Conservation (phyloP, 2,888 invertebrate genomes). For the Xanthostigma xanthostigma region DNA sequence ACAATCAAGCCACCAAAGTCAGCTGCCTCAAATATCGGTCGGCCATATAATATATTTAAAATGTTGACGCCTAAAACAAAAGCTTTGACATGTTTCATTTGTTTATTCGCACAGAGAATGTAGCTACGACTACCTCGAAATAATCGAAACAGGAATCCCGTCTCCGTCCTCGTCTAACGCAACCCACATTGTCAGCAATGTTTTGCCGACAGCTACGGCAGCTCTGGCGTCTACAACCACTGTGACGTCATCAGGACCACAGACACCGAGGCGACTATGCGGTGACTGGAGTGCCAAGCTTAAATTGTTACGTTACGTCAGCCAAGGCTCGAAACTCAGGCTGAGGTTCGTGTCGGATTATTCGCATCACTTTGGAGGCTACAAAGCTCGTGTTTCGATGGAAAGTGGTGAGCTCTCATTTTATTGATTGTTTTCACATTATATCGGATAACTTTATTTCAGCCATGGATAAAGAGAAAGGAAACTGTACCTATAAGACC, state of each 20-base stretch:
- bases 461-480: no score
- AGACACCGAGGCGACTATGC: constrained; percentile 40
- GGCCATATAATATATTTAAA: no score
- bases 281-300: constrained; percentile 69
- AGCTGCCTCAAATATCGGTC: no score
- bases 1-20: no score
- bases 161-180: constrained; percentile 4
- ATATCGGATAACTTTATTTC: no score
- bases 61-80: no score
- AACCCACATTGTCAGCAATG: constrained; percentile 28
- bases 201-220: constrained; percentile 17
- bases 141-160: constrained; percentile 31
- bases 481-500: no score
- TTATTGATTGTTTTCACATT: no score
- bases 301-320: constrained; percentile 54
- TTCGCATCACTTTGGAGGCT: constrained; percentile 61
- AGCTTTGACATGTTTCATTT: no score
- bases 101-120: constrained; percentile 26
- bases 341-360: constrained; percentile 62
- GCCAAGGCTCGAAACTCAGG: constrained; percentile 42
- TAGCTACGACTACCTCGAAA: constrained; percentile 63
- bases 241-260: constrained; percentile 8
- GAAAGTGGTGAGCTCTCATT: constrained; percentile 45
- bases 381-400: constrained; percentile 53
- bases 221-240: constrained; percentile 9